Evolutionary conservation across 2,888 invertebrate species (phyloP), one percentile per base, ranked within the genome.

Genomic region (Stenichneumon culpator): DNA sequence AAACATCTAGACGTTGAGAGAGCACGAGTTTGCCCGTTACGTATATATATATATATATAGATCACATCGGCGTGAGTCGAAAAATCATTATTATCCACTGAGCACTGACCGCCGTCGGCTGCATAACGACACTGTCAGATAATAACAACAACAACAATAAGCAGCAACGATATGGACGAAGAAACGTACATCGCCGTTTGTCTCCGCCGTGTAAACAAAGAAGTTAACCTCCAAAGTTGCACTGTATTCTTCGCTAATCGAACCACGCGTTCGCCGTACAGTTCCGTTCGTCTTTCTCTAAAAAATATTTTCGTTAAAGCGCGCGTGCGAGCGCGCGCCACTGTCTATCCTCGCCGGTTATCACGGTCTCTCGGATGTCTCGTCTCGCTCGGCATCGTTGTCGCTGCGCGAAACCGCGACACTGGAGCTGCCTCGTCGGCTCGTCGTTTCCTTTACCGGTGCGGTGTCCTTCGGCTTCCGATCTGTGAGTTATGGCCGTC

Each of bases 391-490:
- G 14, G 9, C 16, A 63, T 11, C 47, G n/a, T 73, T 44, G 11
- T 28, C 47, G 39, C 52, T 36, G 0, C n/a, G 19, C 7, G 14
- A 63, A 16, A 4, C 6, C 65, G 65, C 14, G 65, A 22, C 50
- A 36, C 36, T 9, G 60, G 25, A 19, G 28, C n/a, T n/a, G 28
- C 36, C n/a, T 7, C 19, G 67, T 19, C 74, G 68, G 60, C n/a
- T 16, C 39, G 67, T 19, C 74, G 73, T 60, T 52, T 78, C 70
- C 65, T 57, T 57, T 75, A 73, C 74, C 79, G 74, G 68, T 28
- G 36, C 50, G 54, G 75, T 82, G 85, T 72, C 85, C 79, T 85
- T 85, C 79, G 79, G 57, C 78, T 82, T 84, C 81, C 81, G 77
- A 63, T 72, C 63, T n/a, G 63, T 63, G n/a, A 6, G 16, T 47